These are phyloP conservation scores for Hemicentrotus pulcherrimus DNA, from an alignment of 35 echinoderm and acorn worm species.

Conservation along the genomic window DNA sequence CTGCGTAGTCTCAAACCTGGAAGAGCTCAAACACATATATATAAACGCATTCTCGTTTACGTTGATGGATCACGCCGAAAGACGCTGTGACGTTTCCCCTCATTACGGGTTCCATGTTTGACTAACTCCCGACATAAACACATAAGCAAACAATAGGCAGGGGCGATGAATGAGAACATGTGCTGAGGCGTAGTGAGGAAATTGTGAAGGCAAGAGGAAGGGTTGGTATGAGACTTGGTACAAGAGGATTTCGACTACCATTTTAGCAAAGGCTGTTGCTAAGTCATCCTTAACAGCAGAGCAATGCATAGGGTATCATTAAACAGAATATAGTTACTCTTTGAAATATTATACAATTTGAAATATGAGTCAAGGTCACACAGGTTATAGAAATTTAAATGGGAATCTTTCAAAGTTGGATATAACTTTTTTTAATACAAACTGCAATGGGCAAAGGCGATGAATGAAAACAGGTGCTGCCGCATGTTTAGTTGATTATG, in stretches of 20 bases:
- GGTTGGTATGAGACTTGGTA: too few relatives aligned
- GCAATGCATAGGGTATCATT: too few relatives aligned
- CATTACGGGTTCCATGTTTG: background rate
- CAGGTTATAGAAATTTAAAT: too few relatives aligned
- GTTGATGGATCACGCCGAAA: background rate
- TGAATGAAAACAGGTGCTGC: background rate
- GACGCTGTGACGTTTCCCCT: background rate
- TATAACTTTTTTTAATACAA: too few relatives aligned
- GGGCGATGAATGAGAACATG: background rate
- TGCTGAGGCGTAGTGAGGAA: background rate
- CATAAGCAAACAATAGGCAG: background rate
- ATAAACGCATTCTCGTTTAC: background rate
- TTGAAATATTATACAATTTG: too few relatives aligned
- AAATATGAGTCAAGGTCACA: too few relatives aligned
- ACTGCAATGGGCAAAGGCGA: background rate
- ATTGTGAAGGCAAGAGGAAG: background rate
- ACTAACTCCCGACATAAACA: constrained; percentile 11
- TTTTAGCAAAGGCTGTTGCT: too few relatives aligned
- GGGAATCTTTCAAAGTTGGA: too few relatives aligned
- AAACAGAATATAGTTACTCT: too few relatives aligned
- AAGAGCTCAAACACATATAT: background rate
- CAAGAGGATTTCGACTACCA: too few relatives aligned
- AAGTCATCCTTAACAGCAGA: too few relatives aligned
- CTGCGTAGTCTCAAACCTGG: background rate
- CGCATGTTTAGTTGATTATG: background rate